These are phyloP conservation scores for Lasioglossum vierecki DNA, from an alignment of 2,888 invertebrate genomes.

Conservation along the genomic window DNA sequence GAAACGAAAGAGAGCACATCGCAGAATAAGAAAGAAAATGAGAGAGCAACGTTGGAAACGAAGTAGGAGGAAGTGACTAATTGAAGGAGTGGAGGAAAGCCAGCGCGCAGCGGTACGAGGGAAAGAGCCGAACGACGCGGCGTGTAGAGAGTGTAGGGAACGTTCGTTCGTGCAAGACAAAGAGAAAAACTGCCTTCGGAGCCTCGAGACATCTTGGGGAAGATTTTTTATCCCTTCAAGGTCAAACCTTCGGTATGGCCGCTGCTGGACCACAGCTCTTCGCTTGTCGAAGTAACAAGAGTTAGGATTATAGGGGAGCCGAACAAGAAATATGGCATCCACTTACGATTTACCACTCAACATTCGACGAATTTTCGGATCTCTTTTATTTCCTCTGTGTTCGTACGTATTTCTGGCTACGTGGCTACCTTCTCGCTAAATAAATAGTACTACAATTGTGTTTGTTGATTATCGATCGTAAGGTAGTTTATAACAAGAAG, in stretches of 20 bases:
- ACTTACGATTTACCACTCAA: slow-evolving; percentile 60
- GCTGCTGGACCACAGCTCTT: slow-evolving; percentile 77
- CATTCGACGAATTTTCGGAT: not conserved
- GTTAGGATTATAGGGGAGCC: slow-evolving; percentile 59
- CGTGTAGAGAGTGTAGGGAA: slow-evolving; percentile 14
- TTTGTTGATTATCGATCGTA: too few species aligned
- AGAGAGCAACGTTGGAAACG: slow-evolving; percentile 54
- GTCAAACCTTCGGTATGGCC: slow-evolving; percentile 81
- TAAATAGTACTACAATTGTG: too few species aligned
- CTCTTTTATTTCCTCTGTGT: not conserved
- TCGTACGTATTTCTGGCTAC: not conserved
- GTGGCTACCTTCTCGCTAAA: too few species aligned
- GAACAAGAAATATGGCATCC: slow-evolving; percentile 76
- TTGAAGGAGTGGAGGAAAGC: slow-evolving; percentile 59
- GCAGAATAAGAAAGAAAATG: slow-evolving; percentile 35
- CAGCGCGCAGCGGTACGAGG: slow-evolving; percentile 36
- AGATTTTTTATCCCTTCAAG: slow-evolving; percentile 80
- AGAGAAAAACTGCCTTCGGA: slow-evolving; percentile 60
- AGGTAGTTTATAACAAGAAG: too few species aligned
- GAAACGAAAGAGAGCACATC: slow-evolving; percentile 29
- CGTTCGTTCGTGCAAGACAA: slow-evolving; percentile 45
- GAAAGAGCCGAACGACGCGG: slow-evolving; percentile 22
- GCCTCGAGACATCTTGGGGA: slow-evolving; percentile 73
- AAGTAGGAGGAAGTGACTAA: slow-evolving; percentile 66
- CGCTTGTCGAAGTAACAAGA: slow-evolving; percentile 51